A percentile compares a stretch with the other conserved stretches of the same genome.
phyloP scores from a whole-genome alignment of 2,888 invertebrate species.

The Agonopterix alstromeriana region DNA sequence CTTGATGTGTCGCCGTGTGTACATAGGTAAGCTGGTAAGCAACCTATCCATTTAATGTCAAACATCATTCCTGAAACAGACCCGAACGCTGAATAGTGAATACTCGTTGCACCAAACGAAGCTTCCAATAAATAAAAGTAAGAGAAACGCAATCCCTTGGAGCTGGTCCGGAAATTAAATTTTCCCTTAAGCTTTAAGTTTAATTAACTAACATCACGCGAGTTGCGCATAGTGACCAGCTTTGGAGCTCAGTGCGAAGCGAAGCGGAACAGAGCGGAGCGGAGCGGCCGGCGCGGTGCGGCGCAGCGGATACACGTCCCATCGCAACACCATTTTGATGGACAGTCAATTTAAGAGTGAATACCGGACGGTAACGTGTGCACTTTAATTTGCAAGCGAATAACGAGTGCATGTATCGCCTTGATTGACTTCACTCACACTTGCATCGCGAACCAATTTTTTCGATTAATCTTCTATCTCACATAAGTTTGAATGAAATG shows the following conservation, averaged over 20 bases:
- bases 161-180: slow-evolving; percentile 63
- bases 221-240: slow-evolving; percentile 30
- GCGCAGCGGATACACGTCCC: slow-evolving; percentile 15
- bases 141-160: slow-evolving; percentile 45
- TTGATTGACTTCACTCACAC: not conserved
- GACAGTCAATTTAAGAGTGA: slow-evolving; percentile 49
- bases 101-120: slow-evolving; percentile 4
- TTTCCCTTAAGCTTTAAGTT: slow-evolving; percentile 63
- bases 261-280: slow-evolving; percentile 8
- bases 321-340: slow-evolving; percentile 39
- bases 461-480: too few relatives aligned
- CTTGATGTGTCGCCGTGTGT: too few relatives aligned
- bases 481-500: too few relatives aligned
- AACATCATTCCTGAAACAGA: too few relatives aligned
- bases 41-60: too few relatives aligned
- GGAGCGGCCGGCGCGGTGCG: not conserved
- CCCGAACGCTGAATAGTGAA: slow-evolving; percentile 8
- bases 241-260: slow-evolving; percentile 4
- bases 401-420: slow-evolving; percentile 3
- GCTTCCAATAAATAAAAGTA: slow-evolving; percentile 41
- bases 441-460: too few relatives aligned
- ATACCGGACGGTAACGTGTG: slow-evolving; percentile 21
- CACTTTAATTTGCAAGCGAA: slow-evolving; percentile 36
- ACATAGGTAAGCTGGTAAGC: too few relatives aligned
- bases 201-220: slow-evolving; percentile 65